phyloP scores from a whole-genome alignment of 1,140 invertebrate species.

The Ectropis grisescens region DNA sequence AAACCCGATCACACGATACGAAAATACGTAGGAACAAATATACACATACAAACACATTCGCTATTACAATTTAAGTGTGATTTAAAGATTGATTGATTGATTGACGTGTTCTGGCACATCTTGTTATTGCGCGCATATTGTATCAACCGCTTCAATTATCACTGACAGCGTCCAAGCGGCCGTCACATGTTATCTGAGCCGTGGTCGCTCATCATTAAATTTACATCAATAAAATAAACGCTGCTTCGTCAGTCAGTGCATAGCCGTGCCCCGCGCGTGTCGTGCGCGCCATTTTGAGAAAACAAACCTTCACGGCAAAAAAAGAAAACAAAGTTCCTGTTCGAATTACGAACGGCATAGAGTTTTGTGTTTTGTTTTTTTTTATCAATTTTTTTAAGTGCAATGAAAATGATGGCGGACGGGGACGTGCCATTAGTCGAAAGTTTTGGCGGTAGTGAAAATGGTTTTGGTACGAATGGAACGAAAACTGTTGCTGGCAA shows the following conservation, averaged over 20 bases:
- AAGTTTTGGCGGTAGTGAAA: slow-evolving; percentile 50
- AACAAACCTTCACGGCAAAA: neutral
- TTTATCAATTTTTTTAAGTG: slow-evolving; percentile 2
- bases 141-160: slow-evolving; percentile 55
- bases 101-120: no score
- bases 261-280: slow-evolving; percentile 19
- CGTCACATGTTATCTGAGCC: slow-evolving; percentile 52
- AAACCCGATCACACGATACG: no score
- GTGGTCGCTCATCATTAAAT: slow-evolving; percentile 39
- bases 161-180: slow-evolving; percentile 32
- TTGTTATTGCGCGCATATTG: slow-evolving; percentile 14
- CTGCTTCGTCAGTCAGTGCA: slow-evolving; percentile 36
- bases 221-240: slow-evolving; percentile 60
- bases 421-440: slow-evolving; percentile 55
- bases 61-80: no score
- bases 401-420: slow-evolving; percentile 36
- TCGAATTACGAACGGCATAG: slow-evolving; percentile 1
- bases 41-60: no score
- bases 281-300: slow-evolving; percentile 4
- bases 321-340: neutral
- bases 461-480: slow-evolving; percentile 48
- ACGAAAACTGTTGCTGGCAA: slow-evolving; percentile 48
- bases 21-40: no score
- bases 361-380: slow-evolving; percentile 6
- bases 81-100: no score